A percentile compares a stretch with the other conserved stretches of the same genome.
Conservation (phyloP, 2,888 invertebrate species). For the Drosophila fungiperda region DNA sequence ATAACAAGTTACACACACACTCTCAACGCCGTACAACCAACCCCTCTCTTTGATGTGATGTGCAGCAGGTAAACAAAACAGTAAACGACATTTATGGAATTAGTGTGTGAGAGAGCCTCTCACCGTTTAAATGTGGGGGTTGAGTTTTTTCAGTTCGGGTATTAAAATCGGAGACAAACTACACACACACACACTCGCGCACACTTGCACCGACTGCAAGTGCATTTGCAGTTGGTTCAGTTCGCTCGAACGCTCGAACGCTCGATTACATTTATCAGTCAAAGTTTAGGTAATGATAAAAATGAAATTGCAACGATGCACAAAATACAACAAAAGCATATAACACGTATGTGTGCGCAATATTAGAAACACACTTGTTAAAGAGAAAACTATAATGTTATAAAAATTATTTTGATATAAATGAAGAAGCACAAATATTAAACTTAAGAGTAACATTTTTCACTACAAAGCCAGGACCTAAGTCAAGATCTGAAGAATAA, state of each 20-base stretch:
- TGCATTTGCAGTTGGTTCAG: constrained; percentile 17
- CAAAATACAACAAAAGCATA: neutral
- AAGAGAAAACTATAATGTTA: neutral
- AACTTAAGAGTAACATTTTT: neutral
- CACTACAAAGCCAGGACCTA: neutral
- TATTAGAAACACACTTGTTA: neutral
- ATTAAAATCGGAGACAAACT: constrained; percentile 48
- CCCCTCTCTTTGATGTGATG: constrained; percentile 20
- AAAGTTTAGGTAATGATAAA: constrained; percentile 39
- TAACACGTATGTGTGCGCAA: neutral
- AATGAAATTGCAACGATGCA: constrained; percentile 20
- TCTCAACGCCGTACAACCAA: constrained; percentile 36
- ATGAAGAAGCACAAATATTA: neutral
- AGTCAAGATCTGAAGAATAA: neutral
- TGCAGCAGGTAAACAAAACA: constrained; percentile 72
- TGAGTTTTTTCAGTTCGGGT: constrained; percentile 34
- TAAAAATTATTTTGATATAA: neutral
- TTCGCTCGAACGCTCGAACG: constrained; percentile 29
- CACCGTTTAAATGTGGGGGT: constrained; percentile 41
- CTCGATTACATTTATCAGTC: constrained; percentile 55
- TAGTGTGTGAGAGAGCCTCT: constrained; percentile 49
- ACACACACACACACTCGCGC: constrained; percentile 12
- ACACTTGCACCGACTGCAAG: constrained; percentile 24
- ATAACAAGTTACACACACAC: constrained; percentile 30
- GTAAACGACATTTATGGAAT: constrained; percentile 57